Evolutionary conservation across 2,888 invertebrate species (phyloP).

Genomic region (Cecidostiba fungosa): DNA sequence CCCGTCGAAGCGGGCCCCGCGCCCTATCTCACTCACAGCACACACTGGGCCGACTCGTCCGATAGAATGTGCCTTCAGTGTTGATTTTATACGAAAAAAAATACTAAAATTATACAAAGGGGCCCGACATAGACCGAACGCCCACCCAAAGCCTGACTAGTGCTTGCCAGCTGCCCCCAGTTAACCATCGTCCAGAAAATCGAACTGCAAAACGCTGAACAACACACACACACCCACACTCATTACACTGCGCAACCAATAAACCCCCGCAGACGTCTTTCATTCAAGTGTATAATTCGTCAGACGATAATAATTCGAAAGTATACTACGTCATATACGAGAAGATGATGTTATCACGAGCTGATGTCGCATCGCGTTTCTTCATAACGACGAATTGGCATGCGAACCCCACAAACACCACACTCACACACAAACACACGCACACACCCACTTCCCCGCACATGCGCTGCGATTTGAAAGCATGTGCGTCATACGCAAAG

Average conservation of each 20-base stretch:
- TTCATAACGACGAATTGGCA: conserved; percentile 22
- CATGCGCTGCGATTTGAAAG: background rate
- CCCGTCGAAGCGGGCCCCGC: conserved; percentile 77
- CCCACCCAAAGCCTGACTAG: conserved; percentile 85
- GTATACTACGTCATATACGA: conserved; percentile 1
- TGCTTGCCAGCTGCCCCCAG: conserved; percentile 78
- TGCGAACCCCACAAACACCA: background rate
- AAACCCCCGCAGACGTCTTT: conserved; percentile 57
- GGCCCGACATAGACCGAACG: conserved; percentile 94
- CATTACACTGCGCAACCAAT: conserved; percentile 15
- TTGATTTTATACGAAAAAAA: conserved; percentile 93
- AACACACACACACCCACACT: conserved; percentile 5
- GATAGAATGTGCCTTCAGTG: conserved; percentile 97
- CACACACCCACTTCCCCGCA: conserved; percentile 11
- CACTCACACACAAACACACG: conserved; percentile 17
- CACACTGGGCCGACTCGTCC: conserved; percentile 96
- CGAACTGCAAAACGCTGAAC: background rate
- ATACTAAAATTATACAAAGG: conserved; percentile 88
- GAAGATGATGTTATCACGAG: background rate
- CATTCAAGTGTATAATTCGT: conserved; percentile 38
- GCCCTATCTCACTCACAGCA: conserved; percentile 84
- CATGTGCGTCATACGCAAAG: conserved; percentile 35
- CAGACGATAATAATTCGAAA: conserved; percentile 34
- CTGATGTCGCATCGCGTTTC: conserved; percentile 29
- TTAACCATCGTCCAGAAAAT: background rate